phyloP scores from a whole-genome alignment of 2,113 vertebrate genomes.

The Erythrolamprus reginae region DNA sequence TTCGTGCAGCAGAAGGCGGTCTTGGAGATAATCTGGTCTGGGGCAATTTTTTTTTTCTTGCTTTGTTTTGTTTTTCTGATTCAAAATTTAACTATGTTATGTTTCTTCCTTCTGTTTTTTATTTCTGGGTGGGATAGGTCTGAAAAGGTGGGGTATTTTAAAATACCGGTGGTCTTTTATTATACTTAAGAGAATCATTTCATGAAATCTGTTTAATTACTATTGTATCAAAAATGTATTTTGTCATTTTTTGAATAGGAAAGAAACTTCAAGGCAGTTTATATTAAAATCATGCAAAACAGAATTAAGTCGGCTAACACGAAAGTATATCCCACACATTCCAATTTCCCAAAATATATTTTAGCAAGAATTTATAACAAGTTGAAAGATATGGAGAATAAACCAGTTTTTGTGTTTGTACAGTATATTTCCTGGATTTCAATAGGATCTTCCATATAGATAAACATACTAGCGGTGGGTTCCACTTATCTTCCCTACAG shows the following conservation, averaged over 20 bases:
- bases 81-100: neutral
- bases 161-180: neutral
- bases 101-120: neutral
- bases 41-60: neutral
- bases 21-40: too few species aligned
- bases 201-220: neutral
- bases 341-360: neutral
- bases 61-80: neutral
- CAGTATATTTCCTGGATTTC: neutral
- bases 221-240: neutral
- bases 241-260: neutral
- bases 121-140: neutral
- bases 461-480: neutral
- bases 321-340: neutral
- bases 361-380: neutral
- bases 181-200: neutral
- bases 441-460: neutral
- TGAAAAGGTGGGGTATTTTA: neutral
- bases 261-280: neutral
- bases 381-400: neutral
- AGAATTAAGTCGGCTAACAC: neutral
- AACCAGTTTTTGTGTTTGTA: neutral
- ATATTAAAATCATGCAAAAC: neutral
- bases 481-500: too few species aligned
- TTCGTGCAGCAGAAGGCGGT: too few species aligned